Conservation (phyloP, 2,113 vertebrate species). For the Amazona guildingii region DNA sequence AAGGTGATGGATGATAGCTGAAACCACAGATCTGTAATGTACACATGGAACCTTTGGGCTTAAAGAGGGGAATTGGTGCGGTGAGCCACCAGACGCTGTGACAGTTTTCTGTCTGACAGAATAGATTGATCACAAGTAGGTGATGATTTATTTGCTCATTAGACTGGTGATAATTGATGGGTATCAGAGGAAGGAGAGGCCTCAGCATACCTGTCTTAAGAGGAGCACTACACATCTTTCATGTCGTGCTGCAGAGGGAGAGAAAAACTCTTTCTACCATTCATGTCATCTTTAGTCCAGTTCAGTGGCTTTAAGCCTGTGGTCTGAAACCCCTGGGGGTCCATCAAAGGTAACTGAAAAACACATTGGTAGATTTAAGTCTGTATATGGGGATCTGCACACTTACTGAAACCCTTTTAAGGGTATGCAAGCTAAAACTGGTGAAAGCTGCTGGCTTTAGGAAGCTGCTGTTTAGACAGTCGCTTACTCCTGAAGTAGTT, state of each 20-base stretch:
- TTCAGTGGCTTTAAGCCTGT: neutral
- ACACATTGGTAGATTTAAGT: neutral
- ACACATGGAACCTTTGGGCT: neutral
- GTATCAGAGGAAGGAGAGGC: neutral
- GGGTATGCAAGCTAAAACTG: neutral
- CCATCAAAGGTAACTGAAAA: neutral
- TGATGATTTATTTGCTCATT: conserved; percentile 44
- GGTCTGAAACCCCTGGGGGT: neutral
- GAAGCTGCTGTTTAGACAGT: neutral
- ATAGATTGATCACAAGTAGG: neutral
- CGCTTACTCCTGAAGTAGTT: neutral
- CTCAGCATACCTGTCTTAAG: neutral
- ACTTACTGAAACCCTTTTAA: neutral
- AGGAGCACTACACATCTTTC: neutral
- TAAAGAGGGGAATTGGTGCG: neutral
- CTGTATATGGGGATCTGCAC: neutral
- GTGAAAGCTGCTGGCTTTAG: neutral
- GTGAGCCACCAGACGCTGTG: neutral
- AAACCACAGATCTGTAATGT: neutral
- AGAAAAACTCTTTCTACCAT: neutral
- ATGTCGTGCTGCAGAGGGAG: neutral
- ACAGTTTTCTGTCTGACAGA: conserved; percentile 12
- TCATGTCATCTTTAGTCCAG: neutral
- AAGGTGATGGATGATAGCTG: neutral
- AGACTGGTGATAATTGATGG: neutral